A percentile compares a stretch with the other conserved stretches of the same genome.
These are phyloP conservation scores for Muscicapa striata DNA, from an alignment of 2,797 vertebrate species.

Conservation along the genomic window DNA sequence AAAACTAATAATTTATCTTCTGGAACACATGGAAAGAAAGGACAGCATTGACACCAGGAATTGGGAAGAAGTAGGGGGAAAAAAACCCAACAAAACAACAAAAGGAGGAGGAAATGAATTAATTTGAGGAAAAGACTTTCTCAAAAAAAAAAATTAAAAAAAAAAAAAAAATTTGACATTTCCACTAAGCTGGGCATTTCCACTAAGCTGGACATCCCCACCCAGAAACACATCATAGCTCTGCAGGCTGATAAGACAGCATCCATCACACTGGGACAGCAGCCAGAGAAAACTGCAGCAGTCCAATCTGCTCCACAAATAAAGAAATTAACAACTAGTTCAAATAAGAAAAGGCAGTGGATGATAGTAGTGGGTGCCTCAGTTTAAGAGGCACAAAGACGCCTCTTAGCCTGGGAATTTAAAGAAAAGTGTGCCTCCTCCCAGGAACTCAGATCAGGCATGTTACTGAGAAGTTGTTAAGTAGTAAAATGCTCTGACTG, in stretches of 20 bases:
- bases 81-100: too few relatives aligned
- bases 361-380: not conserved
- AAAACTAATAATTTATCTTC: not conserved
- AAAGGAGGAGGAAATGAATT: not conserved
- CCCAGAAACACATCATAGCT: not conserved
- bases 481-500: not conserved
- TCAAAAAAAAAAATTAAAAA: not conserved
- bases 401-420: not conserved
- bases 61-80: not conserved
- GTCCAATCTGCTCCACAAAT: not conserved
- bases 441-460: rapidly evolving
- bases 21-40: not conserved
- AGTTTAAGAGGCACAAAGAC: not conserved
- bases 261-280: not conserved
- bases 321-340: not conserved
- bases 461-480: not conserved
- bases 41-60: not conserved
- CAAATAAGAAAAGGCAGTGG: not conserved
- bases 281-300: not conserved
- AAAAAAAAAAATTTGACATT: not conserved
- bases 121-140: not conserved
- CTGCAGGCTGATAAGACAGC: not conserved
- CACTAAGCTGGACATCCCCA: too few relatives aligned
- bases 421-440: not conserved
- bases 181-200: not conserved